Conservation (phyloP, 2,797 vertebrate genomes). For the Bovichtus variegatus region DNA sequence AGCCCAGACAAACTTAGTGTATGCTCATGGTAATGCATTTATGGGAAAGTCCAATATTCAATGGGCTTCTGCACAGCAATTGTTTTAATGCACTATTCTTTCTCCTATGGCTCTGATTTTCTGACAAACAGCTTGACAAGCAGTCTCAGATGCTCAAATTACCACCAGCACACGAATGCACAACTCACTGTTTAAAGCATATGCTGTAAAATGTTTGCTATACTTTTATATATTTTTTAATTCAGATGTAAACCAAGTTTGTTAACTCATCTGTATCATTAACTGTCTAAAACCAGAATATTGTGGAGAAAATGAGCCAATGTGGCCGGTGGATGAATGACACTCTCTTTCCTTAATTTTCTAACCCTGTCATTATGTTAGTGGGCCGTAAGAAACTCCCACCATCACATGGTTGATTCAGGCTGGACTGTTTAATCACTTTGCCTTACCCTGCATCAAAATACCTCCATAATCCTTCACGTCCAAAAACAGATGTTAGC, state of each 20-base stretch:
- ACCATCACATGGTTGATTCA: background rate
- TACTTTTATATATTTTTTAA: background rate
- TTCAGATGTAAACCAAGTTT: background rate
- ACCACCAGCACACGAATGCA: background rate
- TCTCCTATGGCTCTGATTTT: background rate
- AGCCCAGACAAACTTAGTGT: background rate
- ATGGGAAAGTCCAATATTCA: background rate
- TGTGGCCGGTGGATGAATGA: conserved; percentile 1
- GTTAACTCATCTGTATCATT: background rate
- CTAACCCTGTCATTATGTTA: conserved; percentile 27
- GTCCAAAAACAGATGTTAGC: background rate
- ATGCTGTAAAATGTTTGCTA: background rate
- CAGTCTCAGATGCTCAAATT: background rate
- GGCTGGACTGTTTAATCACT: background rate
- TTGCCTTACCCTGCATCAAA: background rate
- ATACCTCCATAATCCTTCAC: conserved; percentile 1
- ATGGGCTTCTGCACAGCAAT: background rate
- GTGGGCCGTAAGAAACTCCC: conserved; percentile 5
- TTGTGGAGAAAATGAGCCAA: background rate
- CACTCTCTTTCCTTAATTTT: conserved; percentile 2
- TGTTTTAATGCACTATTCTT: background rate
- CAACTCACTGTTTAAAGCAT: background rate
- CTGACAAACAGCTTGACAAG: background rate
- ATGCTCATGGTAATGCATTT: background rate
- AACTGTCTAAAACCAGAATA: background rate